Percentiles rank a stretch among this genome's conserved stretches.
Conservation (phyloP, 2,797 vertebrate genomes). For the Gymnopithys bicolor region DNA sequence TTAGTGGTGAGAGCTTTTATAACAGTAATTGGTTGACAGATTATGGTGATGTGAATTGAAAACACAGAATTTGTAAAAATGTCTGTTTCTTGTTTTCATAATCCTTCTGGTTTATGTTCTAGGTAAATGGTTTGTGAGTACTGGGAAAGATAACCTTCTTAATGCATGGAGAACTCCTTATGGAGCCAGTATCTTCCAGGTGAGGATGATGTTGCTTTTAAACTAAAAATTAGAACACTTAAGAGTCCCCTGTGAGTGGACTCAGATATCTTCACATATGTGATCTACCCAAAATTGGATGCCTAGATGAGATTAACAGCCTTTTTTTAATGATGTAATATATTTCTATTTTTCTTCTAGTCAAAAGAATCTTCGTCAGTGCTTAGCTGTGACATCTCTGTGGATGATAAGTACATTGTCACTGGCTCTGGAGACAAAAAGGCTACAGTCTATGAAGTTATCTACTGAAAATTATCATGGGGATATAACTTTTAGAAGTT, state of each 20-base stretch:
- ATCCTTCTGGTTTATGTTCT: slow-evolving; percentile 30
- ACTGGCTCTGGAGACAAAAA: slow-evolving; percentile 89
- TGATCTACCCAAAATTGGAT: not conserved
- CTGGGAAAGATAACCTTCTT: slow-evolving; percentile 87
- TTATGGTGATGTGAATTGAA: not conserved
- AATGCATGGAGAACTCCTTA: slow-evolving; percentile 87
- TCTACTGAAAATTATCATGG: slow-evolving; percentile 82
- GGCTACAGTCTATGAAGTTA: slow-evolving; percentile 88
- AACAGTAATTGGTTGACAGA: not conserved
- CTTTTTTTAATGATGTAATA: not conserved
- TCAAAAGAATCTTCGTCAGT: slow-evolving; percentile 89
- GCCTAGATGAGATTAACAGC: not conserved
- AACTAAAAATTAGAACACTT: not conserved
- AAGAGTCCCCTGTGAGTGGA: not conserved
- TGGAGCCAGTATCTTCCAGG: slow-evolving; percentile 87
- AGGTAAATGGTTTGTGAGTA: slow-evolving; percentile 90
- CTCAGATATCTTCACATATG: not conserved
- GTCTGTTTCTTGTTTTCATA: not conserved
- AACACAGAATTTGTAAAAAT: not conserved
- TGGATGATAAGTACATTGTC: slow-evolving; percentile 89
- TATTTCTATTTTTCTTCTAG: slow-evolving; percentile 73
- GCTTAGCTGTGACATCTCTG: slow-evolving; percentile 88
- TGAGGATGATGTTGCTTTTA: slow-evolving; percentile 20
- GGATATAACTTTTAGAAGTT: slow-evolving; percentile 70
- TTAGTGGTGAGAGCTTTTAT: not conserved